A percentile compares a stretch with the other conserved stretches of the same genome.
These are phyloP conservation scores for Eupeodes corollae DNA, from an alignment of 1,140 invertebrate species.

Conservation along the genomic window DNA sequence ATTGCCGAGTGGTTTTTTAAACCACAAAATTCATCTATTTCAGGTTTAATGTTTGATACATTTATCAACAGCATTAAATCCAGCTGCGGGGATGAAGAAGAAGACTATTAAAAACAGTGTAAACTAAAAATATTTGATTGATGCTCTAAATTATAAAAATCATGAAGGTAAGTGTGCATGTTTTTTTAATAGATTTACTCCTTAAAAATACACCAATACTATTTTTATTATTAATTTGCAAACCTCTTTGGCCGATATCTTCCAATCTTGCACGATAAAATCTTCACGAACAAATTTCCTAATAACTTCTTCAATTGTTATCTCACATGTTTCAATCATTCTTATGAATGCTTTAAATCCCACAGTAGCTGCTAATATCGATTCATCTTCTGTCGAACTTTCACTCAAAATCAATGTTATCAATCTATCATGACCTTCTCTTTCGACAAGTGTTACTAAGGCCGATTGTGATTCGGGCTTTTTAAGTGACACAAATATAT, in stretches of 20 bases:
- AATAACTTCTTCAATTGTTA: slow-evolving; percentile 71
- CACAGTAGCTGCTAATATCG: slow-evolving; percentile 58
- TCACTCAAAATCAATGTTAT: slow-evolving; percentile 69
- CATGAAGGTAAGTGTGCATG: too few relatives aligned
- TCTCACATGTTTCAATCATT: slow-evolving; percentile 68
- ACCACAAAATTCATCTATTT: too few relatives aligned
- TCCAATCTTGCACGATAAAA: slow-evolving; percentile 65
- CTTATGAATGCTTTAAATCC: slow-evolving; percentile 73
- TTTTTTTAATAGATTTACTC: too few relatives aligned
- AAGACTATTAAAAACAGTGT: too few relatives aligned
- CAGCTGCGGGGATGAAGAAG: too few relatives aligned
- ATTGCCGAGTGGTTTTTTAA: too few relatives aligned
- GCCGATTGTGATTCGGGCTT: slow-evolving; percentile 69
- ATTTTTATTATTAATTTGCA: slow-evolving; percentile 9
- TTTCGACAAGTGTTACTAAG: slow-evolving; percentile 67
- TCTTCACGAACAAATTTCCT: slow-evolving; percentile 69
- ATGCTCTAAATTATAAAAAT: too few relatives aligned
- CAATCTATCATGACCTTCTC: slow-evolving; percentile 63
- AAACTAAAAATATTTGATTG: too few relatives aligned
- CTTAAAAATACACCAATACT: too few relatives aligned
- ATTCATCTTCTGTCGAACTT: slow-evolving; percentile 62
- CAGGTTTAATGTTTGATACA: too few relatives aligned
- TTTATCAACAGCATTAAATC: too few relatives aligned
- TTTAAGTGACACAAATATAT: slow-evolving; percentile 63
- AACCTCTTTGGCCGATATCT: slow-evolving; percentile 41